Percentiles rank a stretch among this genome's conserved stretches.
Conservation (phyloP, 1,140 invertebrate genomes). For the Drosophila bifasciata region DNA sequence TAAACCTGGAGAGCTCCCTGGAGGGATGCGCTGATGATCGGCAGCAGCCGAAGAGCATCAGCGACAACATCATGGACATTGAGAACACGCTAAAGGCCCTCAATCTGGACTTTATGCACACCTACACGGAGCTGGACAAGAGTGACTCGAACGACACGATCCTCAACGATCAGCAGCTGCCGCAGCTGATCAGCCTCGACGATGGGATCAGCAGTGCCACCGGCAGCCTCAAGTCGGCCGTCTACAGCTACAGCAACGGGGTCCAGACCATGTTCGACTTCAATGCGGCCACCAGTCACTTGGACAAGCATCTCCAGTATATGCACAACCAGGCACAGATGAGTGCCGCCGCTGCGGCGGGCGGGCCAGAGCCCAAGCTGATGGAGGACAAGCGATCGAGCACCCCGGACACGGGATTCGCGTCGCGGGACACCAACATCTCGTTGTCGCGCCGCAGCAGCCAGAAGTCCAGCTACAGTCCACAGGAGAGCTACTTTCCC, state of each 20-base stretch:
- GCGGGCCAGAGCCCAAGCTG: slow-evolving; percentile 21
- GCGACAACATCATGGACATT: slow-evolving; percentile 83
- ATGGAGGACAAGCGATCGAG: slow-evolving; percentile 80
- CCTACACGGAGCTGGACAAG: slow-evolving; percentile 83
- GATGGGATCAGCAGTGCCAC: slow-evolving; percentile 81
- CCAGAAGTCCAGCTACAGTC: slow-evolving; percentile 83
- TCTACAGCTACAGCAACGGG: slow-evolving; percentile 81
- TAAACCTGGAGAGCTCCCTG: slow-evolving; percentile 53
- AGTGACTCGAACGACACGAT: slow-evolving; percentile 83
- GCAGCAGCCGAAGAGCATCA: slow-evolving; percentile 57
- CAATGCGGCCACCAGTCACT: slow-evolving; percentile 78
- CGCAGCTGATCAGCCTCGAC: slow-evolving; percentile 67
- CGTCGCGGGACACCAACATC: slow-evolving; percentile 80
- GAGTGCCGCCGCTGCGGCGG: slow-evolving; percentile 27
- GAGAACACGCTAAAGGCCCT: slow-evolving; percentile 82
- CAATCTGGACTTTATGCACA: slow-evolving; percentile 83
- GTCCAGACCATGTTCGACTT: slow-evolving; percentile 82
- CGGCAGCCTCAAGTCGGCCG: slow-evolving; percentile 75
- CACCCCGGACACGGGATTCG: slow-evolving; percentile 82
- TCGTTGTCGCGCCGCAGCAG: slow-evolving; percentile 81
- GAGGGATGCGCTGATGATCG: slow-evolving; percentile 20
- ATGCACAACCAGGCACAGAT: slow-evolving; percentile 78
- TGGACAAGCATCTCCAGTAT: slow-evolving; percentile 80
- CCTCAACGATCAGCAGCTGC: slow-evolving; percentile 78
- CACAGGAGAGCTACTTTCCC: slow-evolving; percentile 80